These are phyloP conservation scores for Pterophyllum scalare DNA, from an alignment of 2,113 vertebrate species.

Conservation along the genomic window DNA sequence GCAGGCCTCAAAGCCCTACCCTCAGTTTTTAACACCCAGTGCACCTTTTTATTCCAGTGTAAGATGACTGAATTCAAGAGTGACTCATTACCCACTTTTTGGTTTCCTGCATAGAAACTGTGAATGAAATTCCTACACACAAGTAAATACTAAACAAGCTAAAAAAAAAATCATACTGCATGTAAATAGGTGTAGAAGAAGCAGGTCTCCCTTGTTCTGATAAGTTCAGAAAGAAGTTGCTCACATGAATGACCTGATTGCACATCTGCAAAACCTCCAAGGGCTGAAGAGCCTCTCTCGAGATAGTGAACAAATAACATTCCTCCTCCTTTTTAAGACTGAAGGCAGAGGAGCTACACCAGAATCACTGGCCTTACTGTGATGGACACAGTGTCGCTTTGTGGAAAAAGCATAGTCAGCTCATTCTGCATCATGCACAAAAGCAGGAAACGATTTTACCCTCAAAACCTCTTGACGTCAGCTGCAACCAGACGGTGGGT, in stretches of 20 bases:
- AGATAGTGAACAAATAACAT: neutral
- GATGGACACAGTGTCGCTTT: neutral
- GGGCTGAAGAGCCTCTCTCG: neutral
- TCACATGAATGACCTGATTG: neutral
- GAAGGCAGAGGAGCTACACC: neutral
- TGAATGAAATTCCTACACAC: neutral
- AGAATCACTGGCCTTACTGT: neutral
- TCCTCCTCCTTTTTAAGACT: neutral
- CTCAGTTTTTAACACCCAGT: too few species aligned
- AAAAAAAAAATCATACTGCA: neutral
- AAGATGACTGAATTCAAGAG: neutral
- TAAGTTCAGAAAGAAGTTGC: neutral
- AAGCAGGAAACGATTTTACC: neutral
- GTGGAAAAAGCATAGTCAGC: neutral
- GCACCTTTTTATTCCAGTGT: too few species aligned
- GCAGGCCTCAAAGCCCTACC: too few species aligned
- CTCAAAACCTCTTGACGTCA: rapidly evolving
- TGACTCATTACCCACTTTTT: neutral
- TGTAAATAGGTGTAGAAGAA: neutral
- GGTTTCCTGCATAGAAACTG: neutral
- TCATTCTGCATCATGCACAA: neutral
- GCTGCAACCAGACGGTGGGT: neutral
- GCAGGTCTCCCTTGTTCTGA: neutral
- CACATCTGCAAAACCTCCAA: neutral
- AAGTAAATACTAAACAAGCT: neutral